Base-by-base conservation (phyloP, 2,888 invertebrate species). In the Diploptera punctata region DNA sequence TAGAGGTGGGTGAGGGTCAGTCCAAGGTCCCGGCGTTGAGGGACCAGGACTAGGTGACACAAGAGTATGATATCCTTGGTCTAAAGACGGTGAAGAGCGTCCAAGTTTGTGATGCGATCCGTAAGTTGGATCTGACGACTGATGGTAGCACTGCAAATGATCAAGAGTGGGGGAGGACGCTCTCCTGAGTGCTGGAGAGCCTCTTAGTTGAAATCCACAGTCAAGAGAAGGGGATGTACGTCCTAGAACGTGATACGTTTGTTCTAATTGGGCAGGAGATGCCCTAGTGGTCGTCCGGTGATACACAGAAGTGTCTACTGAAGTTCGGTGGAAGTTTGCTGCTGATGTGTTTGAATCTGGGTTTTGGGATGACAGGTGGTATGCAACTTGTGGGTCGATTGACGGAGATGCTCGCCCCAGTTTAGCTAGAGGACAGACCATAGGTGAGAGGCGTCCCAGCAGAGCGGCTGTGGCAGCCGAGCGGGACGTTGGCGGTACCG, bases 1-100 rank as follows among this genome's bases (percentile, higher is more conserved):
- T 57, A 75, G 18, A 9, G 65, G 74, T 71, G 68, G 61, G 52
- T 68, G 72, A n/a, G 68, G 72, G 31, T 73, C 73, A 5, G 70
- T 65, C 73, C 83, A 83, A 68, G 81, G 78, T 72, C 80, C 80
- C 2, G 83, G 81, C 38, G 82, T 82, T 13, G 82, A 79, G 10
- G 82, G 81, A n/a, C 83, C 83, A 3, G 87, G 86, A 77, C 87
- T 86, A 57, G 88, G 86, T 21, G 88, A 86, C 0, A 92, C 90
- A 72, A 93, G 83, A 7, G 93, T 93, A 78, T 93, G 93, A 83
- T 93, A 93, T 1, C 93, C 93, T 81, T 93, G 92, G 82, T 93
- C 93, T 49, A 92, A 84, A 79, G 89, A 91, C 52, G 92, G 90
- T 79, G 89, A 89, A 75, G 87, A 85, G 76, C 88, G 84, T 18